Percentiles rank a stretch among this genome's conserved stretches.
Evolutionary conservation across 2,797 vertebrate genomes (phyloP).

Genomic region (Gila robusta): DNA sequence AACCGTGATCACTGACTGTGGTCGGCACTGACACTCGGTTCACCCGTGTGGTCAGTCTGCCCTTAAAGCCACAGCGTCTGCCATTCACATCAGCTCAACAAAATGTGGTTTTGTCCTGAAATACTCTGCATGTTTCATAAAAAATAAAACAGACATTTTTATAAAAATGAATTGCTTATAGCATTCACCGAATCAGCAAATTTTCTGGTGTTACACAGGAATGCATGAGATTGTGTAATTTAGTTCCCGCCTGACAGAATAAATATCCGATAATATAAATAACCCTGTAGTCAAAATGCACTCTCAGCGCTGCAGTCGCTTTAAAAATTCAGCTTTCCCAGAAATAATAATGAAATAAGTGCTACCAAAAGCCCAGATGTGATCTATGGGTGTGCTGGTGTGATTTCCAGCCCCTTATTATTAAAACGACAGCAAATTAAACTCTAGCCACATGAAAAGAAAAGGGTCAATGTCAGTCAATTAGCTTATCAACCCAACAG

Average conservation of each 20-base stretch:
- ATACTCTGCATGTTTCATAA: constrained; percentile 55
- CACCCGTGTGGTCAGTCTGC: constrained; percentile 61
- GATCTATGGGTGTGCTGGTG: neutral
- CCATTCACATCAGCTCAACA: constrained; percentile 62
- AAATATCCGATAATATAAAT: constrained; percentile 27
- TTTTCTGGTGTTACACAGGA: constrained; percentile 25
- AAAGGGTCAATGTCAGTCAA: constrained; percentile 35
- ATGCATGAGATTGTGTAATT: constrained; percentile 30
- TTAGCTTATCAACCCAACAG: constrained; percentile 46
- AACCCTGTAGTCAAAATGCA: constrained; percentile 8
- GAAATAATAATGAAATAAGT: constrained; percentile 11
- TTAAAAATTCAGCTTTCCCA: constrained; percentile 4
- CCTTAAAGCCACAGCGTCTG: constrained; percentile 65
- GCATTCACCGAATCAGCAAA: constrained; percentile 38
- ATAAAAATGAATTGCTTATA: neutral
- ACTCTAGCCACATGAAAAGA: neutral
- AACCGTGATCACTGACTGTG: constrained; percentile 55
- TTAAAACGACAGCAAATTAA: constrained; percentile 12
- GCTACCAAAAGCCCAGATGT: neutral
- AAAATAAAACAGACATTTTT: neutral
- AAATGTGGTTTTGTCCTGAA: constrained; percentile 58
- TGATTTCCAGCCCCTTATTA: neutral
- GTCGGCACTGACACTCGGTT: constrained; percentile 60
- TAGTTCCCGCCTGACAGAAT: neutral
- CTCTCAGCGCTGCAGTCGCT: neutral